Conservation (phyloP, 92 coral and sea anemone genomes). For the Epizoanthus stellaris region DNA sequence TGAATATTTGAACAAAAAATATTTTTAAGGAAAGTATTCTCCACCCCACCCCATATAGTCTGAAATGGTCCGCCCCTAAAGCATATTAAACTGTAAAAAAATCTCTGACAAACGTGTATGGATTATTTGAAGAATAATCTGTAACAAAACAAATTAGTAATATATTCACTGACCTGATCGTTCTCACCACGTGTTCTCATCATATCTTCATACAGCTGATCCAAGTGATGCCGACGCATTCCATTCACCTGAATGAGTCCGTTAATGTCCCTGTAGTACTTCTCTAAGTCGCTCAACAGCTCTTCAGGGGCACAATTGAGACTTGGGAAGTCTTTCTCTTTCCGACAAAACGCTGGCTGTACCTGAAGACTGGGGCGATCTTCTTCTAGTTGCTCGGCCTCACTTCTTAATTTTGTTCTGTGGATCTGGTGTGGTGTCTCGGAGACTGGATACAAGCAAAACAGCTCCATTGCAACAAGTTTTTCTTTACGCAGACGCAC, state of each 20-base stretch:
- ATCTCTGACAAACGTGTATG: too few species aligned
- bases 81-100: too few species aligned
- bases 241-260: conserved; percentile 40
- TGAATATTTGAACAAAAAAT: too few species aligned
- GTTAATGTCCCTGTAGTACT: conserved; percentile 14
- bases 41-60: too few species aligned
- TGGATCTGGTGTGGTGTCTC: conserved; percentile 63
- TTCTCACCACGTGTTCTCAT: background rate
- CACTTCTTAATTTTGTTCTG: conserved; percentile 3
- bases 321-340: conserved; percentile 64
- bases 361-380: background rate
- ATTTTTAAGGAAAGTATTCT: too few species aligned
- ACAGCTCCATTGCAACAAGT: conserved; percentile 69
- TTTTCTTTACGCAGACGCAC: conserved; percentile 72
- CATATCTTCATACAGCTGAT: conserved; percentile 53
- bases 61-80: too few species aligned
- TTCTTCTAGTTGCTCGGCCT: background rate
- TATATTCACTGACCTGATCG: conserved; percentile 11
- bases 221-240: conserved; percentile 43
- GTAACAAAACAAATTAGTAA: background rate
- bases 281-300: conserved; percentile 57
- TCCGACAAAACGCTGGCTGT: conserved; percentile 31
- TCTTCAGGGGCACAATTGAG: conserved; percentile 59
- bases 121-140: background rate
- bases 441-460: conserved; percentile 59